Conservation (phyloP, 2,888 invertebrate species). For the Polylopha cassiicola region DNA sequence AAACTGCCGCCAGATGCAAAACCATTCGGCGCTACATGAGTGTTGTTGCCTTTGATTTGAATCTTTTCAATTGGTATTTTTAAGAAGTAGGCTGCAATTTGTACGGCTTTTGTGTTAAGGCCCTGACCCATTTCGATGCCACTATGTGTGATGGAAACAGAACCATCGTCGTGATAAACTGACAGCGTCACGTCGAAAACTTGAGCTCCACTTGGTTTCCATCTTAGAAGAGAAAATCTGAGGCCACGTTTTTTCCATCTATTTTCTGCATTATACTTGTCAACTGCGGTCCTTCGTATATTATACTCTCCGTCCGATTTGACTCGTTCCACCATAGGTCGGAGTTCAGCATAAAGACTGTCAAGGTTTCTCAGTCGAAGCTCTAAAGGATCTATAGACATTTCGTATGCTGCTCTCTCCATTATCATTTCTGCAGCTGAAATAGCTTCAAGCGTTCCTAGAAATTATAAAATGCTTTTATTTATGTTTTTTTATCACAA, state of each 20-base stretch:
- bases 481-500: background rate
- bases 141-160: slow-evolving; percentile 80
- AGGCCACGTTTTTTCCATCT: slow-evolving; percentile 85
- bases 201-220: slow-evolving; percentile 48
- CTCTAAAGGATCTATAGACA: slow-evolving; percentile 74
- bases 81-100: slow-evolving; percentile 80
- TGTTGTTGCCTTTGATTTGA: slow-evolving; percentile 80
- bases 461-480: slow-evolving; percentile 14
- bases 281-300: slow-evolving; percentile 59
- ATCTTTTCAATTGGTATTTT: slow-evolving; percentile 80
- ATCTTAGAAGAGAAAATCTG: slow-evolving; percentile 78
- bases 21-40: slow-evolving; percentile 79
- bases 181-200: slow-evolving; percentile 70
- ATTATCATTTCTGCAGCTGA: slow-evolving; percentile 78
- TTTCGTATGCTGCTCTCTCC: slow-evolving; percentile 77
- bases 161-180: slow-evolving; percentile 79
- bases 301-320: slow-evolving; percentile 71
- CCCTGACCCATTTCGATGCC: slow-evolving; percentile 86
- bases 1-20: slow-evolving; percentile 81
- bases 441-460: slow-evolving; percentile 72
- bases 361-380: slow-evolving; percentile 74
- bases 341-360: slow-evolving; percentile 35
- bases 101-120: slow-evolving; percentile 81
- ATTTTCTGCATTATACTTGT: slow-evolving; percentile 78
- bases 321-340: slow-evolving; percentile 69